A percentile compares a stretch with the other conserved stretches of the same genome.
Evolutionary conservation across 1,140 invertebrate species (phyloP).

Genomic region (Steinernema feltiae): DNA sequence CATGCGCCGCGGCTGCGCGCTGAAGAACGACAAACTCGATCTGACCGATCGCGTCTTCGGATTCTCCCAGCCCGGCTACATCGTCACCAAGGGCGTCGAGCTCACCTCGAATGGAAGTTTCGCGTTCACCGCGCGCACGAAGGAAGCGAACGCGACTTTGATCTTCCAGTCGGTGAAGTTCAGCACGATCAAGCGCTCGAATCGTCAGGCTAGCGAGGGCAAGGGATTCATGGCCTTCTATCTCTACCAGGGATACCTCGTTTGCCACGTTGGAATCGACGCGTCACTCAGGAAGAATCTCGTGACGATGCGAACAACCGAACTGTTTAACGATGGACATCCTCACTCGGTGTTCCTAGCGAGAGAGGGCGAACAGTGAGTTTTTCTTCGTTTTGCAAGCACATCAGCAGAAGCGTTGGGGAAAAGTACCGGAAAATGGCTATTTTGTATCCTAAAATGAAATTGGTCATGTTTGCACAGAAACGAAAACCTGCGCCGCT

Average conservation of each 20-base stretch:
- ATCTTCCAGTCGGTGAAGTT: constrained; percentile 49
- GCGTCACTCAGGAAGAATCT: constrained; percentile 34
- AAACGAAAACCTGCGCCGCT: no score
- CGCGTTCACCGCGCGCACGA: constrained; percentile 53
- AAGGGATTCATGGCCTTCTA: constrained; percentile 52
- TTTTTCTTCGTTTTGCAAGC: no score
- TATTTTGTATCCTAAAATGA: no score
- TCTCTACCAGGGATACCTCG: constrained; percentile 46
- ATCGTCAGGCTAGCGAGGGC: constrained; percentile 10
- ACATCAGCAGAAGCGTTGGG: no score
- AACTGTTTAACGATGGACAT: constrained; percentile 49
- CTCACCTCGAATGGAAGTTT: constrained; percentile 33
- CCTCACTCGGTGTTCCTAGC: constrained; percentile 53
- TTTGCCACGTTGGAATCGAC: constrained; percentile 51
- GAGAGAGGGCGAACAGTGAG: constrained; percentile 41
- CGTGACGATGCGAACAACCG: constrained; percentile 43
- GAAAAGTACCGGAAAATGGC: no score
- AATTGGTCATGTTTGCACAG: no score
- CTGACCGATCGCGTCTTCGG: constrained; percentile 46
- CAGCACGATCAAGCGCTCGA: constrained; percentile 16
- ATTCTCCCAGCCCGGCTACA: constrained; percentile 45
- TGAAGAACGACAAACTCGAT: constrained; percentile 39
- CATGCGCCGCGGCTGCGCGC: constrained; percentile 45
- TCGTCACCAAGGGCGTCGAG: constrained; percentile 35
- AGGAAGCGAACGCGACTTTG: constrained; percentile 48